phyloP scores from a whole-genome alignment of 2,797 vertebrate species.

The Falco berigora region DNA sequence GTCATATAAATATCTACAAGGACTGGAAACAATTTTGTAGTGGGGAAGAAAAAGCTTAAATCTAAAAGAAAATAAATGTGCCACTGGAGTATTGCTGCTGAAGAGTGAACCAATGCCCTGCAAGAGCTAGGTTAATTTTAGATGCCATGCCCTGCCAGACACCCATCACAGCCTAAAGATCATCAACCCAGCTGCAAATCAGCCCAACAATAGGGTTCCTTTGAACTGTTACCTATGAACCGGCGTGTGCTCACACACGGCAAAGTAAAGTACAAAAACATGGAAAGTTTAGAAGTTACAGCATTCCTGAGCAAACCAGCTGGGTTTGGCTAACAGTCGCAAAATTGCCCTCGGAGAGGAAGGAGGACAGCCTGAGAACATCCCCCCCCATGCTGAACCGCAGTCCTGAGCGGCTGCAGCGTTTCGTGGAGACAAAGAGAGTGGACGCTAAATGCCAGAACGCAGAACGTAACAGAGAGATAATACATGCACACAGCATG shows the following conservation, averaged over 20 bases:
- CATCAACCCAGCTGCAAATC: not conserved
- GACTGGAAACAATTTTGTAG: not conserved
- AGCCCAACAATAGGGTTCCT: not conserved
- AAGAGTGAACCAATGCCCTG: not conserved
- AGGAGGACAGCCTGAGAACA: not conserved
- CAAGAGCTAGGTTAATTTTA: rapidly evolving
- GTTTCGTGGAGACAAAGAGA: not conserved
- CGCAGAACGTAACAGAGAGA: not conserved
- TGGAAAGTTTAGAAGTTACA: not conserved
- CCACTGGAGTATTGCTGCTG: not conserved
- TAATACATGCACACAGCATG: conserved; percentile 35
- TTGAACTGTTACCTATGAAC: rapidly evolving
- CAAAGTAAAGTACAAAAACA: rapidly evolving
- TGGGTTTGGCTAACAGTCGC: not conserved
- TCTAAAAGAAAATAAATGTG: not conserved
- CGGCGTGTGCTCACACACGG: rapidly evolving
- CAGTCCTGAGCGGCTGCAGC: not conserved
- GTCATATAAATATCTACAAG: conserved; percentile 1
- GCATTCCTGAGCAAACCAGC: rapidly evolving
- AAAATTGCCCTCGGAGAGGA: not conserved
- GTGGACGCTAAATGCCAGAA: not conserved
- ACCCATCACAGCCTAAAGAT: not conserved
- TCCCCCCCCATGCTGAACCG: rapidly evolving
- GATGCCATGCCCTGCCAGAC: not conserved
- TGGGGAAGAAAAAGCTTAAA: not conserved